Conservation (phyloP, 2,113 vertebrate species). For the Psilopogon haemacephalus region DNA sequence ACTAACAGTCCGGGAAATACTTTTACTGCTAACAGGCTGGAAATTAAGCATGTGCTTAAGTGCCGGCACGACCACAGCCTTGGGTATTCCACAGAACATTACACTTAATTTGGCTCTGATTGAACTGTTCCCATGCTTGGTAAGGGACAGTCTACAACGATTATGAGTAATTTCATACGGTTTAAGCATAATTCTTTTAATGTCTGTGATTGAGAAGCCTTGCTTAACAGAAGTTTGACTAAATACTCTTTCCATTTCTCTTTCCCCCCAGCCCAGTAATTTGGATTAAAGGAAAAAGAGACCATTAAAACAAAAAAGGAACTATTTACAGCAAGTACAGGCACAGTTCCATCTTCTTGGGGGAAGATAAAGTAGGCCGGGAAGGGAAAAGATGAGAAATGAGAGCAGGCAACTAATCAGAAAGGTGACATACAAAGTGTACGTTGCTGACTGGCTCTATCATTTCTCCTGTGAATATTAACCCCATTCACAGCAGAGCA, state of each 20-base stretch:
- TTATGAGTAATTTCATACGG: neutral
- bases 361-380: neutral
- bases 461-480: neutral
- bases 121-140: neutral
- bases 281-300: neutral
- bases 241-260: neutral
- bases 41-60: neutral
- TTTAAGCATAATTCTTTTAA: neutral
- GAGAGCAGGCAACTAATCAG: neutral
- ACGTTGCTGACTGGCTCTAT: neutral
- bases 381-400: neutral
- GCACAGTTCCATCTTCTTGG: neutral
- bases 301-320: neutral
- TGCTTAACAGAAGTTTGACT: neutral
- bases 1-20: neutral
- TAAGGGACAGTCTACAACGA: neutral
- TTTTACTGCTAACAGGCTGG: neutral
- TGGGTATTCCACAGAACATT: neutral
- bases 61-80: neutral
- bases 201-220: neutral
- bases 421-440: neutral
- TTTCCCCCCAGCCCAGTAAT: accelerated
- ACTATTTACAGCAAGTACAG: neutral
- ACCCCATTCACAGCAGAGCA: neutral
- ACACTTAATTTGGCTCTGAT: neutral